Evolutionary conservation across 2,888 invertebrate genomes (phyloP), one percentile per base, ranked within the genome.

Genomic region (Apodemia zela): DNA sequence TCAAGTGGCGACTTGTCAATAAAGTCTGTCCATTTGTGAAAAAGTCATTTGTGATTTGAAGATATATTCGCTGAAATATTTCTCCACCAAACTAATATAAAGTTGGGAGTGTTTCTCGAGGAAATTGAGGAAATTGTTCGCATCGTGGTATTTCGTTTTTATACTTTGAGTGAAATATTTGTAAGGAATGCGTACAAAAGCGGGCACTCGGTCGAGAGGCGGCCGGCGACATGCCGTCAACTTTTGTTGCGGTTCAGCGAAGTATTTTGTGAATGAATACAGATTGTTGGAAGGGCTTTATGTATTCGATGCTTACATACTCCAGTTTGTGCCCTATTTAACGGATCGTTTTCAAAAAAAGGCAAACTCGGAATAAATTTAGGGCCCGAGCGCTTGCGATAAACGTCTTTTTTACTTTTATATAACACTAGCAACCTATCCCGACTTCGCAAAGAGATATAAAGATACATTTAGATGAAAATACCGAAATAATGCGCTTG

Each of bases 1-100:
- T 42, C 42, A 42, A 42, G 42, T 42, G 42, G 42, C n/a, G 42
- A 42, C 42, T 42, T 42, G 42, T 42, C 42, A 42, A 42, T 42
- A 42, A 42, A 42, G n/a, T 15, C 15, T 42, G 42, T n/a, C 42
- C 42, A 42, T n/a, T 42, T 42, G 15, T 42, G 42, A 42, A 42
- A 42, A 15, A 42, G n/a, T n/a, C 42, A 42, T 42, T 42, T 42
- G 42, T 42, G 42, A 42, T 42, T 42, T n/a, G 42, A 42, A 15
- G 42, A 42, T 42, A 5, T 42, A 42, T 42, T 15, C 3, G 42
- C 15, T 42, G 42, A 42, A 42, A 42, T 42, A 42, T 42, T 42
- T 42, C 42, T 42, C 15, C 42, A 15, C 42, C 42, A 42, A 42
- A 42, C 42, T 15, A 15, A 15, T 42, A 42, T 15, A 15, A 42